Base-by-base conservation (phyloP, 2,797 vertebrate genomes). In the Potorous gilbertii region DNA sequence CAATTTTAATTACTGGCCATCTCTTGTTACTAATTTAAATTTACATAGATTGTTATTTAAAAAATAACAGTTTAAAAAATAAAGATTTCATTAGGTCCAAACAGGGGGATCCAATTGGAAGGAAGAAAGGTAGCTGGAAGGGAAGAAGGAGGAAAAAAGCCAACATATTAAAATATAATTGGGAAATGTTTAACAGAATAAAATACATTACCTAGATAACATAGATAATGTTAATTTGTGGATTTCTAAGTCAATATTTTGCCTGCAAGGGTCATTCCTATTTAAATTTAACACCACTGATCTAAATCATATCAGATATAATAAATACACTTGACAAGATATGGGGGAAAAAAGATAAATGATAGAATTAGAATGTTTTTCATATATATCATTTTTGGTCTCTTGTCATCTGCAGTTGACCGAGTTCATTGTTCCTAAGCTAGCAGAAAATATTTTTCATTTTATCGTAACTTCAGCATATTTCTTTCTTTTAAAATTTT, bases 401-500 rank as follows among this genome's bases (percentile, higher is more conserved):
- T 74, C 18, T 74, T 74, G 66, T 74, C 40, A 40, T 40, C 40
- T 18, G 2, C 1, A 74, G 40, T 74, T 74, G n/a, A 74, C 95
- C 92, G 91, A 91, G 87, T 50, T 89, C 5, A 27, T 59, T 91
- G 27, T 92, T 96, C 96, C 92, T 96, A 94, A 91, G 87, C 50
- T 52, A 93, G 87, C 90, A 92, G 81, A 95, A 18, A 54, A 87
- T n/a, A 93, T 57, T 93, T 94, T 97, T 92, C 34, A 90, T 93
- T 96, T 91, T 93, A 13, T 92, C 9, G 52, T 81, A 13, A 4
- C 87, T 97, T 96, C 90, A 4, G 0, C 92, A 0, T 95, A 0
- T 97, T 0, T 66, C 31, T 98, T 95, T 97, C 96, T 97, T 97
- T 4, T 97, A 96, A 57, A 91, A 90, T 97, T 98, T 98, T 91